These are phyloP conservation scores for Fratercula arctica DNA, from an alignment of 2,797 vertebrate species.

Conservation along the genomic window DNA sequence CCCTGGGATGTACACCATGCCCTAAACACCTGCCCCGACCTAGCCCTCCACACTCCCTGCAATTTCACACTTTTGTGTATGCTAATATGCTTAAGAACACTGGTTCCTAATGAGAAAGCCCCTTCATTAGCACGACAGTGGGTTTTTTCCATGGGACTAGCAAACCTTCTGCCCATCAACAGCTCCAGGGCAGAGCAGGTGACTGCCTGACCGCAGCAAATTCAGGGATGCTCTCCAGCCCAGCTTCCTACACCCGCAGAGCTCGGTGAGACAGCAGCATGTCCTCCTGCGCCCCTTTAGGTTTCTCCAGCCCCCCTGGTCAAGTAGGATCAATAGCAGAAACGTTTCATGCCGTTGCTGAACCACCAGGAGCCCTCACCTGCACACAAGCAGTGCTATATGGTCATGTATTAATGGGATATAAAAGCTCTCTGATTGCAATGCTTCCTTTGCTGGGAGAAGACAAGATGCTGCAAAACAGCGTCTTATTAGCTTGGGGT, in stretches of 20 bases:
- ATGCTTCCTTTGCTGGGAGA: neutral
- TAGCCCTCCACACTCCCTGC: neutral
- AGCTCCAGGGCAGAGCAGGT: neutral
- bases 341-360: neutral
- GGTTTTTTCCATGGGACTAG: neutral
- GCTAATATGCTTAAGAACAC: neutral
- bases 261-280: neutral
- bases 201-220: neutral
- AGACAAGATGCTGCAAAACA: neutral
- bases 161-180: neutral
- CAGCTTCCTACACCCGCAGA: neutral
- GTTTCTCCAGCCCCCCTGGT: neutral
- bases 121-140: neutral
- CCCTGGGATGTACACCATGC: neutral
- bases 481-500: neutral
- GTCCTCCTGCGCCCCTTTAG: neutral
- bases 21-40: rapidly evolving
- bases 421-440: neutral
- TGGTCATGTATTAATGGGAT: neutral
- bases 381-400: neutral
- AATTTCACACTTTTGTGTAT: neutral
- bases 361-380: neutral
- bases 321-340: neutral
- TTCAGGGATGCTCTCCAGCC: neutral
- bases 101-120: neutral